These are phyloP conservation scores for Sepiola atlantica DNA, from an alignment of 2,888 invertebrate species.

Conservation along the genomic window DNA sequence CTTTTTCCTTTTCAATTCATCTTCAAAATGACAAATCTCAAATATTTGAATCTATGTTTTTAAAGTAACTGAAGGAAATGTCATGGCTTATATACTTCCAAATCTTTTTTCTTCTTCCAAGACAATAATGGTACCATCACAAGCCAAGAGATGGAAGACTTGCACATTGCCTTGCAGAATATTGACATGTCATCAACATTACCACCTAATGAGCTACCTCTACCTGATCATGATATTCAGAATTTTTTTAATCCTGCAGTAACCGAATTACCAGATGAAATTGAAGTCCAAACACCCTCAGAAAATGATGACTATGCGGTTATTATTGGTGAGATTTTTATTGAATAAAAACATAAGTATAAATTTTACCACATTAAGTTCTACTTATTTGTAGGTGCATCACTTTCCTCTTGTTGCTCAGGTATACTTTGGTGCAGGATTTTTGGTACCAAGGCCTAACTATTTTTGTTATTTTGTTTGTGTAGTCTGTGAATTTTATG, in stretches of 20 bases:
- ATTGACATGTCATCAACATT: conserved; percentile 66
- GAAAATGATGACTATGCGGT: neutral
- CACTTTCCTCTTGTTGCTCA: too few species aligned
- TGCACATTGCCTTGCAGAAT: conserved; percentile 67
- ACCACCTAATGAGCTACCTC: neutral
- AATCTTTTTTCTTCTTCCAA: conserved; percentile 48
- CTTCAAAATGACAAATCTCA: too few species aligned
- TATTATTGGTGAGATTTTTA: neutral
- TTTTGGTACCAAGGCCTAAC: too few species aligned
- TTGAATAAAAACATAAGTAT: too few species aligned
- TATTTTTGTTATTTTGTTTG: too few species aligned
- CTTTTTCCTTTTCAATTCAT: too few species aligned
- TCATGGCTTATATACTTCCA: neutral
- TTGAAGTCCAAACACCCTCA: neutral
- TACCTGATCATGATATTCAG: neutral
- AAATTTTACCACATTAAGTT: neutral
- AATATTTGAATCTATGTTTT: neutral
- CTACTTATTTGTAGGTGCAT: neutral
- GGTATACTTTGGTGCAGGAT: too few species aligned
- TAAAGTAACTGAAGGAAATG: neutral
- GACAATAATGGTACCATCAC: conserved; percentile 70
- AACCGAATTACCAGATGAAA: neutral
- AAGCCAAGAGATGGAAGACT: conserved; percentile 70
- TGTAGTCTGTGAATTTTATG: too few species aligned
- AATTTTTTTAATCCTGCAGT: neutral